These are phyloP conservation scores for Aquatica leii DNA, from an alignment of 2,888 invertebrate genomes.

Conservation along the genomic window DNA sequence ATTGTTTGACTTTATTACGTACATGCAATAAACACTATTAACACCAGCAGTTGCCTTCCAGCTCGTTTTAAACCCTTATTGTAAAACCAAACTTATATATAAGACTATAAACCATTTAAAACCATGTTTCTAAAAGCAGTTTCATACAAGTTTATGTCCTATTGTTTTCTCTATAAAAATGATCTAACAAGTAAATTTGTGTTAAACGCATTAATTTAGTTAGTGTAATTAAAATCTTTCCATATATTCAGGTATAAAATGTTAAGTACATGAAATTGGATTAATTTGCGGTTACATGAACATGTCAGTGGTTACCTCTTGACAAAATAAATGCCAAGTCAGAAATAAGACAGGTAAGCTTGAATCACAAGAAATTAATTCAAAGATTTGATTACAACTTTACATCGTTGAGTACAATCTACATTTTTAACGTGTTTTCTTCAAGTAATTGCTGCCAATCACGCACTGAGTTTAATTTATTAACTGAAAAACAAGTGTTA, in stretches of 20 bases:
- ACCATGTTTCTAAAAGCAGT: conserved; percentile 9
- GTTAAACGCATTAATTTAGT: no score
- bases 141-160: not conserved
- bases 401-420: no score
- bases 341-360: conserved; percentile 9
- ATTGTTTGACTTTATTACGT: conserved; percentile 58
- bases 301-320: conserved; percentile 34
- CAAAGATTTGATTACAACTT: no score
- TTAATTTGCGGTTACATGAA: conserved; percentile 37
- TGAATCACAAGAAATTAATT: no score
- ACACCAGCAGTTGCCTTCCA: conserved; percentile 54
- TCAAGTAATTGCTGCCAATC: no score
- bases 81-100: conserved; percentile 20
- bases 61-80: conserved; percentile 23
- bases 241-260: conserved; percentile 31
- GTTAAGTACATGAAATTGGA: conserved; percentile 35
- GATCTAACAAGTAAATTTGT: not conserved
- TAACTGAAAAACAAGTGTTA: no score
- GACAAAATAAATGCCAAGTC: conserved; percentile 27
- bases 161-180: not conserved
- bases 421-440: no score
- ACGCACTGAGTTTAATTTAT: no score
- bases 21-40: conserved; percentile 60
- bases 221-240: conserved; percentile 9
- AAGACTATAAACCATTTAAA: conserved; percentile 21